Evolutionary conservation across 1,140 invertebrate species (phyloP).

Genomic region (Bathynomus jamesi): DNA sequence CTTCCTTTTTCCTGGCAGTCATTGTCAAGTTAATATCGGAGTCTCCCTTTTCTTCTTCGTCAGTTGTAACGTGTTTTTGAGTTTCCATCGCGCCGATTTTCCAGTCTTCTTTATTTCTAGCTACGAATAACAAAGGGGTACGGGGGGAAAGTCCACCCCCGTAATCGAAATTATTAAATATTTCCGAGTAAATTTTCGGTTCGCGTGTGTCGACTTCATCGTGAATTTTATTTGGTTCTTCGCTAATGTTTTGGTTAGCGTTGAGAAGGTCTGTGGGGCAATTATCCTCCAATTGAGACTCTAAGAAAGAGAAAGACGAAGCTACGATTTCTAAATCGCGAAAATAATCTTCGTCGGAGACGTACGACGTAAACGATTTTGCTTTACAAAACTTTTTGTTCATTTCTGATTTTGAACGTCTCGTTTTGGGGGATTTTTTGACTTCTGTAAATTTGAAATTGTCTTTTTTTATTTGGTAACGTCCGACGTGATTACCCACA

Average conservation of each 20-base stretch:
- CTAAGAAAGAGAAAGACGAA: background rate
- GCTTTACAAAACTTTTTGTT: background rate
- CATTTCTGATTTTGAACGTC: background rate
- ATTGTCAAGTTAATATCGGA: too few relatives aligned
- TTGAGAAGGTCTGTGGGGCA: background rate
- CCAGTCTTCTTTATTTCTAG: background rate
- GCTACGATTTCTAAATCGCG: background rate
- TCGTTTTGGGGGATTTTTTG: background rate
- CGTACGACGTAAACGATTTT: too few relatives aligned
- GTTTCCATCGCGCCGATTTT: background rate
- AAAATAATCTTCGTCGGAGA: too few relatives aligned
- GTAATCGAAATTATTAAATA: background rate
- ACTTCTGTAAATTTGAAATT: background rate
- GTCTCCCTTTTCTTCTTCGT: background rate
- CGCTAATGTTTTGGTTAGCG: background rate
- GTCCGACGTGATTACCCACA: background rate
- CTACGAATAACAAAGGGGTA: background rate
- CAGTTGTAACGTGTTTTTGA: background rate
- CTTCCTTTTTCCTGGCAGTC: too few relatives aligned
- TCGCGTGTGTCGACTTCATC: background rate
- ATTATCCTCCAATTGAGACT: background rate
- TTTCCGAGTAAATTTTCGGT: background rate
- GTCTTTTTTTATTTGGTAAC: background rate
- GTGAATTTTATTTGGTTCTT: background rate
- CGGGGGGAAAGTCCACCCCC: background rate